Conservation (phyloP, 2,113 vertebrate genomes). For the Pogona vitticeps region DNA sequence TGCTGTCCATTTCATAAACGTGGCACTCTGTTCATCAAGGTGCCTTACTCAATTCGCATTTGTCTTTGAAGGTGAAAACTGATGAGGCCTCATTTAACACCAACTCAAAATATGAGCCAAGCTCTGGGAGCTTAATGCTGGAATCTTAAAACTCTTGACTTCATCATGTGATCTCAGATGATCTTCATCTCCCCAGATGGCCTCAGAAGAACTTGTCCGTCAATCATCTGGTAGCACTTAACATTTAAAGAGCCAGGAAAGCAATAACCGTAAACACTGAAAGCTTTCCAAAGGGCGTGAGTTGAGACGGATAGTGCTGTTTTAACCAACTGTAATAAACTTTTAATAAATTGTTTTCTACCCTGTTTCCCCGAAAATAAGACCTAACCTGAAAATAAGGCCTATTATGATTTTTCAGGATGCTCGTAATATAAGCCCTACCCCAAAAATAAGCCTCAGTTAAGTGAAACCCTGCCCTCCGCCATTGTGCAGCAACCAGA, state of each 20-base stretch:
- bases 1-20: conserved; percentile 46
- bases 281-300: conserved; percentile 12
- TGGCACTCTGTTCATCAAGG: background rate
- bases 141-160: conserved; percentile 31
- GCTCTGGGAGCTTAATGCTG: conserved; percentile 16
- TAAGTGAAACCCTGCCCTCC: no score
- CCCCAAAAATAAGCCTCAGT: no score
- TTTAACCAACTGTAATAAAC: background rate
- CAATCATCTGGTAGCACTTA: conserved; percentile 27
- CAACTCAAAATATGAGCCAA: background rate
- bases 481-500: no score
- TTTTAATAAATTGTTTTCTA: background rate
- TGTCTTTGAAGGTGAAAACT: conserved; percentile 55
- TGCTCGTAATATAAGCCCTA: no score
- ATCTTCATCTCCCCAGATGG: conserved; percentile 10
- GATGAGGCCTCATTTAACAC: conserved; percentile 7
- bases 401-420: no score
- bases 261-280: conserved; percentile 20
- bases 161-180: conserved; percentile 25
- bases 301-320: background rate
- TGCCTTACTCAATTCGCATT: background rate
- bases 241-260: conserved; percentile 26
- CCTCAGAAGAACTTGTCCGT: background rate
- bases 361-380: no score
- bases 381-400: no score